Conservation (phyloP, 1,140 invertebrate species). For the Eupristina koningsbergeri region DNA sequence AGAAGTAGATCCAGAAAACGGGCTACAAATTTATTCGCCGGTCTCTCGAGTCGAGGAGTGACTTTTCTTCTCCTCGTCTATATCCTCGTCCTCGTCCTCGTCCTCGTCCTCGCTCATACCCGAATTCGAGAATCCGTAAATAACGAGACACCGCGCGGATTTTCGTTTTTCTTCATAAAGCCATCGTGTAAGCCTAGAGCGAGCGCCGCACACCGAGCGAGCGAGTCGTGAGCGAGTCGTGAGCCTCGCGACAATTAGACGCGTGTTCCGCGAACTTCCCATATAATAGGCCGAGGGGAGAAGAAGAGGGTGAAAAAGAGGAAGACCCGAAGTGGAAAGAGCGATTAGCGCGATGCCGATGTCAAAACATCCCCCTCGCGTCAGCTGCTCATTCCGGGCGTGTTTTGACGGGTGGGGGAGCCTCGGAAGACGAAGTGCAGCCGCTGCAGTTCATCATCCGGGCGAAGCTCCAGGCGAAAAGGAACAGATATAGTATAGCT, state of each 20-base stretch:
- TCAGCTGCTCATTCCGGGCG: neutral
- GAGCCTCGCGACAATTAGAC: constrained; percentile 63
- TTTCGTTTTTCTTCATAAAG: constrained; percentile 39
- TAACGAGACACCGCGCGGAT: constrained; percentile 32
- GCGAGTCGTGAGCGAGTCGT: no score
- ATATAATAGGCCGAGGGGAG: constrained; percentile 54
- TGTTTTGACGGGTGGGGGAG: constrained; percentile 56
- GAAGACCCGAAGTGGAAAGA: constrained; percentile 65
- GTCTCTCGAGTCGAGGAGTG: neutral
- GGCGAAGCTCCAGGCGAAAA: neutral
- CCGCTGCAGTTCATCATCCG: constrained; percentile 45
- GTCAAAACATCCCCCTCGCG: constrained; percentile 65
- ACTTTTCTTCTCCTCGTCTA: neutral
- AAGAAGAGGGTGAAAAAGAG: constrained; percentile 30
- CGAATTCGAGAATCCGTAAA: no score
- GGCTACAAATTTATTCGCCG: constrained; percentile 33
- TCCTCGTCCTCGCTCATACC: neutral
- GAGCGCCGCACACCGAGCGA: constrained; percentile 36
- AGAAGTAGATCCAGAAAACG: constrained; percentile 23
- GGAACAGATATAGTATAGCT: constrained; percentile 47
- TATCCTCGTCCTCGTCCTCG: neutral
- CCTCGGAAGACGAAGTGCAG: constrained; percentile 48
- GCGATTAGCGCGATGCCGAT: constrained; percentile 69
- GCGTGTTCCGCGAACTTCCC: constrained; percentile 57
- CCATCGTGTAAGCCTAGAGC: constrained; percentile 22